Percentiles rank a stretch among this genome's conserved stretches.
phyloP scores from a whole-genome alignment of 2,113 vertebrate genomes.

The Mus musculus region GRCm39 chr6:16352001-16352500 shows the following conservation, averaged over 20 bases:
- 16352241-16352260: not conserved
- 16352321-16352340: not conserved
- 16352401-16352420: not conserved
- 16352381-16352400: not conserved
- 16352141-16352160: not conserved
- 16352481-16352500: not conserved
- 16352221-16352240: not conserved
- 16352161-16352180: not conserved
- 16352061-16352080: not conserved
- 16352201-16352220: not conserved
- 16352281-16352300: not conserved
- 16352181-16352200: not conserved
- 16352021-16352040: not conserved
- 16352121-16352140: not conserved
- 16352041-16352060: too few relatives aligned
- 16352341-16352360: constrained; percentile 2
- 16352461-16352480: not conserved
- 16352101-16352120: not conserved
- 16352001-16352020: not conserved
- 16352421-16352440: not conserved
- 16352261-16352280: not conserved
- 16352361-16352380: not conserved
- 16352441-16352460: not conserved
- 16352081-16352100: not conserved
- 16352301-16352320: not conserved